phyloP scores from a whole-genome alignment of 1,140 invertebrate genomes.

The Drosophila sproati region DNA sequence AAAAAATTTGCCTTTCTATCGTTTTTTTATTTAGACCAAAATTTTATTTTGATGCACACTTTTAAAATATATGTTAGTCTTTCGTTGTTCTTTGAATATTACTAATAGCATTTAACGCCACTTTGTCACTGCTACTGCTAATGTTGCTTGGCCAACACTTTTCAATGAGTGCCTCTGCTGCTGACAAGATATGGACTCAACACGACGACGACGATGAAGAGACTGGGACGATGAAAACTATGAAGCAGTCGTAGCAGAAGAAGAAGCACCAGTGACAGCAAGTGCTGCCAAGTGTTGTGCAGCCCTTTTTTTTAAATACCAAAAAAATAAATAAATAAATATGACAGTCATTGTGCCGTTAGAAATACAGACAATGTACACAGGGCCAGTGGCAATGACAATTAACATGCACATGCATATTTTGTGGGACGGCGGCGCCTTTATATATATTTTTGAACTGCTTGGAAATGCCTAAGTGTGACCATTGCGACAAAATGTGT shows the following conservation, averaged over 20 bases:
- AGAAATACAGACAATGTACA: conserved; percentile 40
- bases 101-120: conserved; percentile 3
- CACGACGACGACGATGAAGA: conserved; percentile 11
- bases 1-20: conserved; percentile 9
- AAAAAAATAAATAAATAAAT: neutral
- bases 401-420: conserved; percentile 5
- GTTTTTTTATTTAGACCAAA: conserved; percentile 14
- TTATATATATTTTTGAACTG: conserved; percentile 23
- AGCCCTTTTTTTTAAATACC: conserved; percentile 11
- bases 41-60: conserved; percentile 27
- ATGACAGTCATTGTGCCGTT: conserved; percentile 51
- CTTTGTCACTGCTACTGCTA: conserved; percentile 25
- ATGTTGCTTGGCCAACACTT: conserved; percentile 43
- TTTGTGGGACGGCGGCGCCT: too few species aligned
- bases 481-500: neutral
- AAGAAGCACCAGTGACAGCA: conserved; percentile 29
- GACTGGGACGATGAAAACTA: neutral
- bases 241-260: conserved; percentile 1
- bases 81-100: conserved; percentile 16
- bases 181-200: conserved; percentile 54
- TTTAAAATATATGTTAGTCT: conserved; percentile 7
- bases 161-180: conserved; percentile 45
- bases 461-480: conserved; percentile 22
- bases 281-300: conserved; percentile 37
- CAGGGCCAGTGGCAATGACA: conserved; percentile 8